Percentiles rank a stretch among this genome's conserved stretches.
Evolutionary conservation across 1,140 invertebrate genomes (phyloP).

Genomic region (Cataglyphis hispanica): DNA sequence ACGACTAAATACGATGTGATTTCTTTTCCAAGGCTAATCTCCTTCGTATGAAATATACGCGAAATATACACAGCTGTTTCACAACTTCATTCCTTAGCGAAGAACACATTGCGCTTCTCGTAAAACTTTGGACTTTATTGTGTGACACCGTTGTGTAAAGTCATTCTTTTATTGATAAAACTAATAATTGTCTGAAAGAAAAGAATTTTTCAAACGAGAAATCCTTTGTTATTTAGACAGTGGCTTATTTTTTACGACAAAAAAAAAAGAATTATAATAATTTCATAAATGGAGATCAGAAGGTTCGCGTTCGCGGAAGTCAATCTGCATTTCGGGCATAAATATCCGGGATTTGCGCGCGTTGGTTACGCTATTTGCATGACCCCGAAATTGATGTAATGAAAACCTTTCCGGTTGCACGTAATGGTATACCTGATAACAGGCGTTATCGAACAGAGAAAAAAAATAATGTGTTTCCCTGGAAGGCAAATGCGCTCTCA

Average conservation of each 20-base stretch:
- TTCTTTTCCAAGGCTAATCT: constrained; percentile 29
- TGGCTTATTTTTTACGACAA: background rate
- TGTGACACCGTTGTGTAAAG: background rate
- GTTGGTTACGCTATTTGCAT: constrained; percentile 30
- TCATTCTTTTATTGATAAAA: background rate
- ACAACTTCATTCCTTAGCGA: background rate
- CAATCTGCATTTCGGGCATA: constrained; percentile 37
- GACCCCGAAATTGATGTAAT: constrained; percentile 30
- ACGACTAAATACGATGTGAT: constrained; percentile 15
- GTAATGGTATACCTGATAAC: constrained; percentile 44
- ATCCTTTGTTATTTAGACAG: background rate
- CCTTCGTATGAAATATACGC: constrained; percentile 15
- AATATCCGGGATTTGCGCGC: constrained; percentile 30
- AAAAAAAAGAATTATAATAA: background rate
- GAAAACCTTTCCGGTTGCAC: background rate
- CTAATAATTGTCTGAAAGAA: constrained; percentile 19
- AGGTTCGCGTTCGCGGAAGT: background rate
- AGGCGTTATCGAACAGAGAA: constrained; percentile 20
- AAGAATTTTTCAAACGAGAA: background rate
- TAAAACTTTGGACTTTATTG: constrained; percentile 30
- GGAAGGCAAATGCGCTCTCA: constrained; percentile 15
- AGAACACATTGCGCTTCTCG: background rate
- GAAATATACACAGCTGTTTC: background rate
- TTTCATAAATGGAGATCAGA: background rate
- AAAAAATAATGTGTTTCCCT: constrained; percentile 16